Evolutionary conservation across 2,888 invertebrate species (phyloP).

Genomic region (Xestia c-nigrum): DNA sequence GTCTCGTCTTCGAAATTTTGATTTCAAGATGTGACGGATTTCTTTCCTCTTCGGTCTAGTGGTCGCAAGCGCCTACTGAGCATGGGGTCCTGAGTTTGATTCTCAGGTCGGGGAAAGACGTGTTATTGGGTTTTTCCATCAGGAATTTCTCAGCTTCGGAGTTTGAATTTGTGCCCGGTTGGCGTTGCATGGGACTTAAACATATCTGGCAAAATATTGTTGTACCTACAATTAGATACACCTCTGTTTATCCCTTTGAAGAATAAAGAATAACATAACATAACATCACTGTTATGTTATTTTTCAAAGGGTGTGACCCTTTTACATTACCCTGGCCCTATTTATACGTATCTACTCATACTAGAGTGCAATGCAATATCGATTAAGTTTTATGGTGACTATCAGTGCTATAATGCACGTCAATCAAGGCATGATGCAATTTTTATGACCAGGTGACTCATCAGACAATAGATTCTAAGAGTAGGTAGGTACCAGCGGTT

Average conservation of each 20-base stretch:
- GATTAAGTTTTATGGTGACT: constrained; percentile 46
- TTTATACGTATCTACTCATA: not conserved
- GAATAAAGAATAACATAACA: too few species aligned
- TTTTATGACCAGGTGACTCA: constrained; percentile 50
- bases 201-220: too few species aligned
- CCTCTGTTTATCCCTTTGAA: too few species aligned
- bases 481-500: not conserved
- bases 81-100: too few species aligned
- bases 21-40: not conserved
- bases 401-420: constrained; percentile 31
- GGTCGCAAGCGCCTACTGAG: too few species aligned
- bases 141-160: too few species aligned
- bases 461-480: constrained; percentile 1
- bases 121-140: too few species aligned
- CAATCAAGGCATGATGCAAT: constrained; percentile 53
- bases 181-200: too few species aligned
- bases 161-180: too few species aligned
- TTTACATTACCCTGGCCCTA: not conserved
- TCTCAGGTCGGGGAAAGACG: too few species aligned
- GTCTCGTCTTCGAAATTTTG: not conserved
- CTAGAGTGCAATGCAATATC: constrained; percentile 33
- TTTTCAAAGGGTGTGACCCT: not conserved
- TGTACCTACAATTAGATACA: too few species aligned
- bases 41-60: not conserved
- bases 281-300: too few species aligned